phyloP scores from a whole-genome alignment of 2,797 vertebrate genomes.

The Phataginus tricuspis region DNA sequence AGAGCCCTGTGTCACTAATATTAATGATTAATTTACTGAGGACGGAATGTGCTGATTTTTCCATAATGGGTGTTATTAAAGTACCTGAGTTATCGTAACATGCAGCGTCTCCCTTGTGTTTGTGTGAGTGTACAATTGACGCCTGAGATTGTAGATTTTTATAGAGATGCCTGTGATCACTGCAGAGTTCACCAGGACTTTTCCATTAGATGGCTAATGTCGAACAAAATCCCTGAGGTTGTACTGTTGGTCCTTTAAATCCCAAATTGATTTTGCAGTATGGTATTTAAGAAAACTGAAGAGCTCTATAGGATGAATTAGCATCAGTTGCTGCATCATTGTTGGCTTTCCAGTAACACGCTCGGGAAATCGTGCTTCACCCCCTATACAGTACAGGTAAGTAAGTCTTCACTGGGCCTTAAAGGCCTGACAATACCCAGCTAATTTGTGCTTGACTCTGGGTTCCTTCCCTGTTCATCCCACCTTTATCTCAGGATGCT shows the following conservation, averaged over 20 bases:
- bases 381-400: not conserved
- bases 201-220: not conserved
- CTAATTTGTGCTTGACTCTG: not conserved
- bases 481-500: not conserved
- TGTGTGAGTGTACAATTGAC: not conserved
- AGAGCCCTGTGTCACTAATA: not conserved
- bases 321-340: not conserved
- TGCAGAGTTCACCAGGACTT: not conserved
- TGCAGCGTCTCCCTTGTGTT: not conserved
- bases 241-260: not conserved
- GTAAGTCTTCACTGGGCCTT: not conserved
- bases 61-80: not conserved
- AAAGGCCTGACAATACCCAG: not conserved
- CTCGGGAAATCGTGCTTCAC: not conserved
- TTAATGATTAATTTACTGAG: not conserved
- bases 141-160: not conserved
- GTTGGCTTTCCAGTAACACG: not conserved
- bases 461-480: not conserved
- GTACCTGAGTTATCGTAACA: not conserved
- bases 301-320: not conserved
- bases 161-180: not conserved
- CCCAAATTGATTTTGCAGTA: not conserved
- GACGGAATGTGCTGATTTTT: slow-evolving; percentile 28
- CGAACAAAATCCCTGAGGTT: not conserved
- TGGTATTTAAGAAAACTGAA: not conserved